Base-by-base conservation (phyloP, 2,888 invertebrate genomes). In the Zonitis immaculata region DNA sequence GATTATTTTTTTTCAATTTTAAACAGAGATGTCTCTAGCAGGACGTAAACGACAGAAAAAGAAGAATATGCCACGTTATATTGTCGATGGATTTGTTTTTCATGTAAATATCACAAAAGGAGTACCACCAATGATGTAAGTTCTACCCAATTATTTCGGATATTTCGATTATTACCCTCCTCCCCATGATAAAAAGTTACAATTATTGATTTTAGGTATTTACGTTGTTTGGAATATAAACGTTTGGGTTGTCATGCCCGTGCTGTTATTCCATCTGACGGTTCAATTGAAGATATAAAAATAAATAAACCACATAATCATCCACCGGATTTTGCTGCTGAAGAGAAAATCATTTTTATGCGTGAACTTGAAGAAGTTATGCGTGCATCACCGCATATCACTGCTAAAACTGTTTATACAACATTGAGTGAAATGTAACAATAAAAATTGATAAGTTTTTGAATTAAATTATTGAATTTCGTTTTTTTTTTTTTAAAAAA, bases 91-190 rank as follows among this genome's bases (percentile, higher is more conserved):
- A 57, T 75, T 73, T 60, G 75, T 75, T 27, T 75, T 75, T 65
- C 75, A 75, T 56, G 74, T 74, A 26, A 75, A 75, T 65, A 73
- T 73, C 51, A 72, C 70, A 42, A 75, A 75, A 66, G 75, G 75
- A 56, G 71, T 67, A 46, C 74, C 73, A 9, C 70, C 69, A 9
- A 74, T 74, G 73, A 71, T 70, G 74, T 75, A 68, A 72, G 73
- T 66, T 5, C n/a, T 49, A 18, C 12, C 9, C 18, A 22, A 16
- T 46, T 7, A 32, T 35, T 30, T 42, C 6, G 1, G 14, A 11
- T 44, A 12, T 18, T 44, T 39, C 11, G 2, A 16, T 39, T 11
- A 39, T 39, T 39, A 39, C n/a, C n/a, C n/a, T n/a, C n/a, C n/a
- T n/a, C n/a, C n/a, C n/a, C n/a, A n/a, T n/a, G n/a, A n/a, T n/a